Conservation (phyloP, 2,888 invertebrate species). For the Sclerodermus sp. region DNA sequence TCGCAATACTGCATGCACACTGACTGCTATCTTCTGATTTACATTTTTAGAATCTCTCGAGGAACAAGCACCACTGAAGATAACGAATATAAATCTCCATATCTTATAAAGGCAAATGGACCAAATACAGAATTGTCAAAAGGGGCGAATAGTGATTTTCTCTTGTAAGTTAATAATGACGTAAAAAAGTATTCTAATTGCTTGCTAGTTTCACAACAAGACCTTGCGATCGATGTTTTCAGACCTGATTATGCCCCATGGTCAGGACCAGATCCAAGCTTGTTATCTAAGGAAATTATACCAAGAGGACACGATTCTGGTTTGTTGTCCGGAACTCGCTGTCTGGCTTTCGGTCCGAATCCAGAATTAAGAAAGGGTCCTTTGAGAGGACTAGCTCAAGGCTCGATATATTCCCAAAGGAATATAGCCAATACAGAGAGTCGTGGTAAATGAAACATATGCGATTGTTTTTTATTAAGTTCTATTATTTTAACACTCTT, state of each 20-base stretch:
- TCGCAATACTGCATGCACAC: background rate
- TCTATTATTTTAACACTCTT: constrained; percentile 14
- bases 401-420: constrained; percentile 75
- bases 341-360: constrained; percentile 68
- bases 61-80: constrained; percentile 60
- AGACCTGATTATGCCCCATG: constrained; percentile 83
- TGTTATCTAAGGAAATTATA: constrained; percentile 53
- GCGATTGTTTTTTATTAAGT: constrained; percentile 46
- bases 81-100: constrained; percentile 65
- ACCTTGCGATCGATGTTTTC: constrained; percentile 25
- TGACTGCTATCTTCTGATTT: too few species aligned
- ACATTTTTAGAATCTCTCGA: constrained; percentile 54
- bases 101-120: constrained; percentile 65
- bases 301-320: constrained; percentile 62
- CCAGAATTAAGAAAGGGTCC: constrained; percentile 72
- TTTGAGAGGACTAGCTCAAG: constrained; percentile 72
- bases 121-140: constrained; percentile 72
- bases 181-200: background rate
- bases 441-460: constrained; percentile 59
- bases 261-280: constrained; percentile 76
- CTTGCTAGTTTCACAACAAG: constrained; percentile 5
- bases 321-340: constrained; percentile 45
- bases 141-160: constrained; percentile 76
- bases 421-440: constrained; percentile 59
- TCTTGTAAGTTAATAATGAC: constrained; percentile 67